Evolutionary conservation across 1,140 invertebrate genomes (phyloP), one percentile per base, ranked within the genome.

Genomic region (Caerostris darwini): DNA sequence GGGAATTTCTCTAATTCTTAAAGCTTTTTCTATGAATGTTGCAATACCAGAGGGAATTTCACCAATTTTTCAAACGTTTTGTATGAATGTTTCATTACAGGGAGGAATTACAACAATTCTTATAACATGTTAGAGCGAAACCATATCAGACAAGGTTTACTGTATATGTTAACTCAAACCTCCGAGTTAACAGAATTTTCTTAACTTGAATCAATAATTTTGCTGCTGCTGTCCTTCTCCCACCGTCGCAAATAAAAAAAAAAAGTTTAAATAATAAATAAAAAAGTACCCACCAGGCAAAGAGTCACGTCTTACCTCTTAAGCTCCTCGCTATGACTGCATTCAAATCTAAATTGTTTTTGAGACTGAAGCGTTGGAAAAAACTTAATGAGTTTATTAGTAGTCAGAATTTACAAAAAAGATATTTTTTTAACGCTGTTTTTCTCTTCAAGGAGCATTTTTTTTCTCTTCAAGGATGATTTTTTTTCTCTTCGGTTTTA

Each of bases 381-480:
- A 92, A 64, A 64, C 12, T 56, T 92, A 92, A 92, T 83, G 90
- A 92, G 77, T 92, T 92, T 83, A 92, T 92, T 92, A 92, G 69
- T 82, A 61, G 69, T 82, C 64, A 19, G 90, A 69, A 91, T 91
- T 69, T 69, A 50, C 34, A 82, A 81, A 91, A 91, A 71, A 10
- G 50, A 34, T 17, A 5, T 3, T 69, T 91, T 91, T 90, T 90
- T 81, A 56, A 50, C 50, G 19, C 58, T 58, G n/a, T 82, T 91
- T 90, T 91, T 61, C 71, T 57, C 17, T 54, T 56, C 14, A 12
- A 91, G 67, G 57, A 14, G 64, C 17, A 19, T 90, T 90, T 71
- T 88, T 71, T 90, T 77, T n/a, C 56, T 57, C 19, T 34, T 59
- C 56, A n/a, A n/a, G n/a, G n/a, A n/a, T n/a, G n/a, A n/a, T 34